Base-by-base conservation (phyloP, 2,888 invertebrate genomes). In the Hirtodrosophila duncani region DNA sequence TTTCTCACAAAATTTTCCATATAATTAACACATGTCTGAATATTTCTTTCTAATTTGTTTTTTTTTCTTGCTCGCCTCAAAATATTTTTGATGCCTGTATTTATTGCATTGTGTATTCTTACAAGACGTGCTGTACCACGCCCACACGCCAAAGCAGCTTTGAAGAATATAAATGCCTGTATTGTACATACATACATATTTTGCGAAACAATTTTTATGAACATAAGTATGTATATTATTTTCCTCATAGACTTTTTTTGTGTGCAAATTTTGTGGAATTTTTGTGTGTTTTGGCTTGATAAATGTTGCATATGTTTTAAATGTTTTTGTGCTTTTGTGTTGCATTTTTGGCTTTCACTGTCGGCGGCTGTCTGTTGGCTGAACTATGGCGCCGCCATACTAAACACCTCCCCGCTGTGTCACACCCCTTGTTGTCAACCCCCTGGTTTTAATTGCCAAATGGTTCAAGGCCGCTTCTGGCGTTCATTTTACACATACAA, bases 361-460 rank as follows among this genome's bases (percentile, higher is more conserved):
- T 45, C 21, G 50, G 9, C 34, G 41, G 14, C 24, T 21, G 37
- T 38, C 26, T 36, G 20, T 34, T 13, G 34, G 34, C 23, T 36
- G 21, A 21, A 11, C 21, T 36, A 20, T 31, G 53, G 37, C 43
- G 52, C 50, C n/a, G n/a, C n/a, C n/a, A n/a, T n/a, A n/a, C n/a
- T n/a, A n/a, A n/a, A n/a, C n/a, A n/a, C n/a, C n/a, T n/a, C n/a
- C n/a, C n/a, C n/a, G n/a, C n/a, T n/a, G n/a, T n/a, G n/a, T n/a
- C n/a, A n/a, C n/a, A n/a, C n/a, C n/a, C n/a, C n/a, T n/a, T n/a
- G n/a, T n/a, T n/a, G n/a, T n/a, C n/a, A n/a, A n/a, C n/a, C n/a
- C n/a, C n/a, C n/a, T n/a, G n/a, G 70, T 59, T 63, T 67, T 66
- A 77, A 71, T 74, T 79, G 80, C 71, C 74, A 79, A 79, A 66